These are phyloP conservation scores for Temnothorax nylanderi DNA, from an alignment of 1,140 invertebrate genomes.

Conservation along the genomic window DNA sequence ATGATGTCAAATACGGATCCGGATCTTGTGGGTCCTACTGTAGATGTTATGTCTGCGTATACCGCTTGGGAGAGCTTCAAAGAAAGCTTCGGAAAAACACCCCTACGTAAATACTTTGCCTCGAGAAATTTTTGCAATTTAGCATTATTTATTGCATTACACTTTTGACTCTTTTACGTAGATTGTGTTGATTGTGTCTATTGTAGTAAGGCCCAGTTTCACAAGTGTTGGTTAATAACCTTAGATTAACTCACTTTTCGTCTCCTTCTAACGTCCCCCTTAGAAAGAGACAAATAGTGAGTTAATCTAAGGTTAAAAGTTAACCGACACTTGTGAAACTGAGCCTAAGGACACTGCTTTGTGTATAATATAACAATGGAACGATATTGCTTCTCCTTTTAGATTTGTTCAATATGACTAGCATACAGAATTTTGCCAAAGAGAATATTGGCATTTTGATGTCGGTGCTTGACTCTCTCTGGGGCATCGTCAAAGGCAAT, in stretches of 20 bases:
- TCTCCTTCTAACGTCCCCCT: no score
- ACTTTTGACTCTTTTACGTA: background rate
- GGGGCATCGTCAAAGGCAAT: constrained; percentile 96
- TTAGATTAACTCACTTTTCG: no score
- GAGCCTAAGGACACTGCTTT: background rate
- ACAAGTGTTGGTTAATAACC: no score
- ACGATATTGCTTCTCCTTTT: constrained; percentile 60
- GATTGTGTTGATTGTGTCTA: background rate
- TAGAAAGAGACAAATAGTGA: no score
- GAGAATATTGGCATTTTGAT: constrained; percentile 97
- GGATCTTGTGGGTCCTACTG: constrained; percentile 87
- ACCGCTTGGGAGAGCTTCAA: constrained; percentile 90
- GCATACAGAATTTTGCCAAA: constrained; percentile 93
- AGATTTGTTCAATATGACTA: constrained; percentile 91
- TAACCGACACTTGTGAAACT: no score
- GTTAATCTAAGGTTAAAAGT: no score
- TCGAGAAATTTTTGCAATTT: constrained; percentile 17
- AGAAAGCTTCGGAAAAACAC: constrained; percentile 90
- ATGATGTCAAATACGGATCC: constrained; percentile 88
- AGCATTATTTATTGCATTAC: background rate
- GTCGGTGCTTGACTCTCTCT: constrained; percentile 96
- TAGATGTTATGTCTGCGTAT: constrained; percentile 88
- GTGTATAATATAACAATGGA: background rate
- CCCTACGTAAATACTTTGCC: constrained; percentile 80
- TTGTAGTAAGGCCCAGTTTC: background rate